A percentile compares a stretch with the other conserved stretches of the same genome.
phyloP scores from a whole-genome alignment of 2,888 invertebrate species.

The Meandrusa payeni region DNA sequence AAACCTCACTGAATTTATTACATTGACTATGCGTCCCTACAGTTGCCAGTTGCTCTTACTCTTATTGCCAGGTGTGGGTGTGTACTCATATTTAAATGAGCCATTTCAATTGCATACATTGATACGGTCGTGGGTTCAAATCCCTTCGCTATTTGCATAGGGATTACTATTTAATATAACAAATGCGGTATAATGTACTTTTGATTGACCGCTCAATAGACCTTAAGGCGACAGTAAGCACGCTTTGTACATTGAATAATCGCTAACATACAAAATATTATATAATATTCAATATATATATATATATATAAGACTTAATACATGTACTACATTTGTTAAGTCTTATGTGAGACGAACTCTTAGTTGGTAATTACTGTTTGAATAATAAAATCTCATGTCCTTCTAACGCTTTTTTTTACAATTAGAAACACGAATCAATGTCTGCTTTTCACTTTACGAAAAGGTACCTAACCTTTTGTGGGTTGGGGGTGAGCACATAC shows the following conservation, averaged over 20 bases:
- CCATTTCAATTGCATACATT: slow-evolving; percentile 22
- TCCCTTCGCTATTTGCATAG: slow-evolving; percentile 15
- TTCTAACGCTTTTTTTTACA: too few relatives aligned
- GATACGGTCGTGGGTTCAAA: slow-evolving; percentile 12
- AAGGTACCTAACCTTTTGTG: too few relatives aligned
- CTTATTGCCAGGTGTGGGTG: slow-evolving; percentile 43
- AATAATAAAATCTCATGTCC: too few relatives aligned
- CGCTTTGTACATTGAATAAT: slow-evolving; percentile 15
- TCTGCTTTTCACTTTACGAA: too few relatives aligned
- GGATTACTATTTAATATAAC: slow-evolving; percentile 15
- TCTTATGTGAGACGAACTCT: too few relatives aligned
- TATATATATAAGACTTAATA: too few relatives aligned
- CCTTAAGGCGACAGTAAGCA: slow-evolving; percentile 15
- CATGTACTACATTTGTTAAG: too few relatives aligned
- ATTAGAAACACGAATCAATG: too few relatives aligned
- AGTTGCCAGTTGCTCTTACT: slow-evolving; percentile 33
- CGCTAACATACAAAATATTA: neutral
- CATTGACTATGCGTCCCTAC: slow-evolving; percentile 2
- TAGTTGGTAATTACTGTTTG: too few relatives aligned
- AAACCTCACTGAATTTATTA: too few relatives aligned
- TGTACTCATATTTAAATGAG: slow-evolving; percentile 26
- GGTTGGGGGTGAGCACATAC: too few relatives aligned
- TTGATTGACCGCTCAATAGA: slow-evolving; percentile 23
- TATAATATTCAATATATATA: too few relatives aligned
- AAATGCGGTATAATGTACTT: slow-evolving; percentile 6